Evolutionary conservation across 2,797 vertebrate genomes (phyloP).

Genomic region (Muscicapa striata): DNA sequence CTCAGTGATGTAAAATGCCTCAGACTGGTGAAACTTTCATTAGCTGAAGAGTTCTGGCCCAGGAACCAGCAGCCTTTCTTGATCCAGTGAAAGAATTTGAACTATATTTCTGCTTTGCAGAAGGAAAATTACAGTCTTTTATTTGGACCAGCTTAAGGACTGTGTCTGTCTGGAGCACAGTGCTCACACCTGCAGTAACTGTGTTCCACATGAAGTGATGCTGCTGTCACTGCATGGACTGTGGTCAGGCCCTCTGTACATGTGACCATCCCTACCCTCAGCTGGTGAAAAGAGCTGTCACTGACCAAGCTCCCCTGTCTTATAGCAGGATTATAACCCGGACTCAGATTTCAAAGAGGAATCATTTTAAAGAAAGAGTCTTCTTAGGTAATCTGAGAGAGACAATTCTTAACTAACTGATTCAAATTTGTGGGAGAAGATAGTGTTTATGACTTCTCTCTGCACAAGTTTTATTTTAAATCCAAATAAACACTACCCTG

Average conservation of each 20-base stretch:
- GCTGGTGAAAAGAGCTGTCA: neutral
- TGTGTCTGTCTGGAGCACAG: neutral
- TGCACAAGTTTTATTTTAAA: neutral
- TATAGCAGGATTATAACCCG: neutral
- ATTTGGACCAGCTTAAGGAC: neutral
- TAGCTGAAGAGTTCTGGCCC: neutral
- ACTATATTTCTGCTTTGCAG: neutral
- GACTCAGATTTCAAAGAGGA: neutral
- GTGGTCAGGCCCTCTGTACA: too few species aligned
- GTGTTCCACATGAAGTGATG: rapidly evolving
- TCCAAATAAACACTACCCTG: neutral
- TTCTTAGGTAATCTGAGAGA: neutral
- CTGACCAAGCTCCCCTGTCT: neutral
- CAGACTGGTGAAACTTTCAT: neutral
- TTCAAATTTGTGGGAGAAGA: neutral
- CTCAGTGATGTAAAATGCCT: neutral
- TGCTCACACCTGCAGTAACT: too few species aligned
- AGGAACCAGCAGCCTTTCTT: neutral
- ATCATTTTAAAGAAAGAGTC: neutral
- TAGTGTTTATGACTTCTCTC: neutral
- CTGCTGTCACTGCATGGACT: neutral
- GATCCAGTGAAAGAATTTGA: neutral
- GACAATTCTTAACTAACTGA: neutral
- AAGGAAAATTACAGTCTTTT: neutral
- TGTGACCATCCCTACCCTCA: neutral